Percentiles rank a stretch among this genome's conserved stretches.
phyloP scores from a whole-genome alignment of 2,113 vertebrate genomes.

The Aptenodytes patagonicus region DNA sequence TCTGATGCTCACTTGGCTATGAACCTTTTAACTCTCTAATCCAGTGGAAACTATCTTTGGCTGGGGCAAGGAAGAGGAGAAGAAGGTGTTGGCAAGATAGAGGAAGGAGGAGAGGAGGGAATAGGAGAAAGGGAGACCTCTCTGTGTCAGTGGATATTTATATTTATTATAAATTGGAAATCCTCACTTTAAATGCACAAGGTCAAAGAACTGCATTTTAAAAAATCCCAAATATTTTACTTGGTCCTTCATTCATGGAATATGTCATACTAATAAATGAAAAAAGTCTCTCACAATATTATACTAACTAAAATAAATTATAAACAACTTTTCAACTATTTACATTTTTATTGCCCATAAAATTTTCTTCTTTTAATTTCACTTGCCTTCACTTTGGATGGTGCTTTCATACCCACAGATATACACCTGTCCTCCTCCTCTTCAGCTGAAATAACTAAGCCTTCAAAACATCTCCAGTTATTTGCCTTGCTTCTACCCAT shows the following conservation, averaged over 20 bases:
- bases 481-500: background rate
- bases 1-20: background rate
- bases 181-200: background rate
- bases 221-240: background rate
- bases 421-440: background rate
- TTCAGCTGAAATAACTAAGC: background rate
- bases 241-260: background rate
- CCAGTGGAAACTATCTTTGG: background rate
- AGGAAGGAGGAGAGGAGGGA: background rate
- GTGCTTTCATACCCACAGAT: background rate
- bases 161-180: background rate
- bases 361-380: background rate
- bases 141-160: background rate
- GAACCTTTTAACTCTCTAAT: background rate
- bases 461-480: background rate
- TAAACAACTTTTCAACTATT: background rate
- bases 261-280: background rate
- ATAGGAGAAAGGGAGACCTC: background rate
- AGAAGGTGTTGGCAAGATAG: background rate
- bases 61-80: background rate
- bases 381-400: background rate
- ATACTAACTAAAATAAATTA: background rate
- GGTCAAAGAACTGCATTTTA: background rate
- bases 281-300: background rate
- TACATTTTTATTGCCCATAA: background rate